Evolutionary conservation across 2,888 invertebrate genomes (phyloP), one percentile per base, ranked within the genome.

Genomic region (Balanococcus diminutus): DNA sequence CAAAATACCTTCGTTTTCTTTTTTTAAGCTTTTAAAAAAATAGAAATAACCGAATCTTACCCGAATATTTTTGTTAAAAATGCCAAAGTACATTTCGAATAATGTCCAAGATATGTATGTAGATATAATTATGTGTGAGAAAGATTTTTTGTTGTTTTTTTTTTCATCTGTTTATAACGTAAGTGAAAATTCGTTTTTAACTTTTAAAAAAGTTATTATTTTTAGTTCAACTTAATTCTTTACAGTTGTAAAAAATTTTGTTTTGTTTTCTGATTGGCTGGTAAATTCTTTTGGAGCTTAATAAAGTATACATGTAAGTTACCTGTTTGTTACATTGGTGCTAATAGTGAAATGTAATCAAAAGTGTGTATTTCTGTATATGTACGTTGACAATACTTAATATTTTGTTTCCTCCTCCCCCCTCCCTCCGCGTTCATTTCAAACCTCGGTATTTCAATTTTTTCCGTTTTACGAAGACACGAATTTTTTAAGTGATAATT

Each of bases 261-360:
- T 61, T 61, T 19, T 61, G n/a, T 61, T 22, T 19, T 28, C 67
- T 28, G 67, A 67, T 67, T 28, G 28, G 67, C 28, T 67, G 28
- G 67, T 28, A 67, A n/a, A 19, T 9, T 14, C n/a, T 67, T 36
- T 81, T 31, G 81, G 81, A 81, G 81, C 81, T 81, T 81, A 81
- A 81, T 81, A 81, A n/a, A 81, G 22, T 81, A n/a, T 67, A 81
- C 81, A 36, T 46, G 28, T 81, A 46, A 81, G 81, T 81, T 81
- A 81, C 81, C 81, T 81, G 81, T 81, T 81, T 28, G 22, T 81
- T 81, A 81, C 46, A 42, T 81, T 42, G 36, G 81, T 81, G 36
- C 81, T 81, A 81, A 28, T 46, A 81, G 25, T 81, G 25, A 46
- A 46, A 28, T 81, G 46, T 46, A 81, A 81, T 81, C 81, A 81